Conservation (phyloP, 1,140 invertebrate species). For the Trichoplusia ni region DNA sequence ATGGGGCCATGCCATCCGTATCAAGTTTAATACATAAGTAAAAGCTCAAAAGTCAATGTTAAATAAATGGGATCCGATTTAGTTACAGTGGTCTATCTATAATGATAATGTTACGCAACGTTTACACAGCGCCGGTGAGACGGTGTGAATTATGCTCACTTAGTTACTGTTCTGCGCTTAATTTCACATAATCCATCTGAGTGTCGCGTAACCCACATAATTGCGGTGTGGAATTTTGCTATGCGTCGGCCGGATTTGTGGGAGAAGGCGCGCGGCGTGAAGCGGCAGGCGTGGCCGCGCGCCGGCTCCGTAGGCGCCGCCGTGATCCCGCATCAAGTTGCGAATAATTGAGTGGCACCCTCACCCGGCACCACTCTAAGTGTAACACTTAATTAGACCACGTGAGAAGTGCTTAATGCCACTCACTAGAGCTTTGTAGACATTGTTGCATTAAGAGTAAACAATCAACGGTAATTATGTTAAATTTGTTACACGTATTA, state of each 20-base stretch:
- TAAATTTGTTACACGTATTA: conserved; percentile 5
- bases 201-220: conserved; percentile 66
- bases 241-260: conserved; percentile 59
- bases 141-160: conserved; percentile 62
- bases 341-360: conserved; percentile 73
- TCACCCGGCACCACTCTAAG: conserved; percentile 55
- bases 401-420: conserved; percentile 63
- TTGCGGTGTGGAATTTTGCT: conserved; percentile 67
- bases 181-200: conserved; percentile 74
- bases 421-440: conserved; percentile 51
- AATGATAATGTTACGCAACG: neutral
- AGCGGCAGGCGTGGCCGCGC: conserved; percentile 1
- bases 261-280: conserved; percentile 34
- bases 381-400: conserved; percentile 75
- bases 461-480: conserved; percentile 45
- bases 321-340: conserved; percentile 75
- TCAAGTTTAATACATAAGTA: neutral
- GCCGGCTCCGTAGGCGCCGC: neutral
- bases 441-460: conserved; percentile 53
- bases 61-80: neutral
- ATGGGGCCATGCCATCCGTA: no score
- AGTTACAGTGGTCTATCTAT: neutral
- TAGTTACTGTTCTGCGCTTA: conserved; percentile 66
- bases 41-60: conserved; percentile 7
- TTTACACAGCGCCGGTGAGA: conserved; percentile 26